Percentiles rank a stretch among this genome's conserved stretches.
Conservation (phyloP, 2,888 invertebrate genomes). For the Parnassius mnemosyne region DNA sequence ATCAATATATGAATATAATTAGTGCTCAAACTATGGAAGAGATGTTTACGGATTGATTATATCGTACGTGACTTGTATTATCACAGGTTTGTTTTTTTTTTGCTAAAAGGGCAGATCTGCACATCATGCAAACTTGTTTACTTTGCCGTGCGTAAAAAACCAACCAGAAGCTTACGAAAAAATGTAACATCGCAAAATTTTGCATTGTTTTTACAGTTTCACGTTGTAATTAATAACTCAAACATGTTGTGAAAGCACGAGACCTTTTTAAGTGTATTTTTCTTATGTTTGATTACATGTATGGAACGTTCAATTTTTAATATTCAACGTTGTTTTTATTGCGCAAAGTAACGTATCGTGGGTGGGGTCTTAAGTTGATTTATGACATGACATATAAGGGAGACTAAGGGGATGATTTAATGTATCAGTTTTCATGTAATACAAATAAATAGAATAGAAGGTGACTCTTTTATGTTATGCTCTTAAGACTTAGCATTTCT, state of each 20-base stretch:
- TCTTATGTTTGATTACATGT: conserved; percentile 22
- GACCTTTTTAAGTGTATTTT: conserved; percentile 21
- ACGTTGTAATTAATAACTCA: conserved; percentile 8
- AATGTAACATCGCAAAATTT: conserved; percentile 20
- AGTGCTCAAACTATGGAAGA: neutral
- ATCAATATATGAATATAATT: too few species aligned
- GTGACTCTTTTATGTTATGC: too few species aligned
- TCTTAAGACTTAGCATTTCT: too few species aligned
- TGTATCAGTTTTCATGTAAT: too few species aligned
- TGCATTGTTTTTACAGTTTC: conserved; percentile 5
- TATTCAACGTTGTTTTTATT: conserved; percentile 2
- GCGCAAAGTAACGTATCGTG: conserved; percentile 2
- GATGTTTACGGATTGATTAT: conserved; percentile 1
- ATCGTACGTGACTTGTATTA: conserved; percentile 2
- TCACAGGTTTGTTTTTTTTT: neutral
- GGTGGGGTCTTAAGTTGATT: neutral
- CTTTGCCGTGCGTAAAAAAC: conserved; percentile 1
- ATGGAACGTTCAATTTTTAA: conserved; percentile 11
- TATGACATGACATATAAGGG: neutral
- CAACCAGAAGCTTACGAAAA: neutral
- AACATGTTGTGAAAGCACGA: conserved; percentile 21
- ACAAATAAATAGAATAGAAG: too few species aligned
- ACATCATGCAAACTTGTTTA: conserved; percentile 23
- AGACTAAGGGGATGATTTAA: neutral
- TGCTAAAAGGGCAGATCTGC: conserved; percentile 19